Percentiles rank a stretch among this genome's conserved stretches.
These are phyloP conservation scores for Tichodroma muraria DNA, from an alignment of 2,113 vertebrate species.

Conservation along the genomic window DNA sequence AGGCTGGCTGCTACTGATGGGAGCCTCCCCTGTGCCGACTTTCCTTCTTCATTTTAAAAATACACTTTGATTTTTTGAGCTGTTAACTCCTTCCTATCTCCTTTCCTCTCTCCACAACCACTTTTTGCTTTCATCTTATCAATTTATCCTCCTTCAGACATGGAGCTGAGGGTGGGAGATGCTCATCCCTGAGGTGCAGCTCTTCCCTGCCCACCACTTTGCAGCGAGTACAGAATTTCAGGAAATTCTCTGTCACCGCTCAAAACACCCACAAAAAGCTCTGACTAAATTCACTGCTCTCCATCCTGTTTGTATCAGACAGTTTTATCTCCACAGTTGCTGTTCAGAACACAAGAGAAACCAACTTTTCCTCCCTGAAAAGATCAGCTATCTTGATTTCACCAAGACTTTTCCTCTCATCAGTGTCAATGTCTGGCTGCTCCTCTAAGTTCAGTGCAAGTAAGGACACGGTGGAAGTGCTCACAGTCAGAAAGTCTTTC, in stretches of 20 bases:
- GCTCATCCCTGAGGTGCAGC: background rate
- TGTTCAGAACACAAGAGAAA: background rate
- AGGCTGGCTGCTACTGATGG: fast-evolving
- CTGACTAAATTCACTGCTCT: background rate
- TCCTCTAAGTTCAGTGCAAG: background rate
- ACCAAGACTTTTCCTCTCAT: background rate
- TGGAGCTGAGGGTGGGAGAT: background rate
- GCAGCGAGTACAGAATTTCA: background rate
- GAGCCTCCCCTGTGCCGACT: background rate
- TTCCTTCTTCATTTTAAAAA: background rate
- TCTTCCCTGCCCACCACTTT: background rate
- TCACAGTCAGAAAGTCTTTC: background rate
- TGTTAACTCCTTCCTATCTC: background rate
- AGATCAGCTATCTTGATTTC: background rate
- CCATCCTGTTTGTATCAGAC: background rate
- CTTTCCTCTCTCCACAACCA: background rate
- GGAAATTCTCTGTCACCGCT: background rate
- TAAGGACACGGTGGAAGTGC: background rate
- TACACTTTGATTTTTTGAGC: background rate
- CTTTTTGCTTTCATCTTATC: background rate
- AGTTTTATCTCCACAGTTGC: background rate
- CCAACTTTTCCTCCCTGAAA: background rate
- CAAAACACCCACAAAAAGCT: background rate
- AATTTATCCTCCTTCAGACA: background rate
- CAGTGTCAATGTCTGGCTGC: background rate